Base-by-base conservation (phyloP, 2,113 vertebrate genomes). In the Odocoileus hemionus region DNA sequence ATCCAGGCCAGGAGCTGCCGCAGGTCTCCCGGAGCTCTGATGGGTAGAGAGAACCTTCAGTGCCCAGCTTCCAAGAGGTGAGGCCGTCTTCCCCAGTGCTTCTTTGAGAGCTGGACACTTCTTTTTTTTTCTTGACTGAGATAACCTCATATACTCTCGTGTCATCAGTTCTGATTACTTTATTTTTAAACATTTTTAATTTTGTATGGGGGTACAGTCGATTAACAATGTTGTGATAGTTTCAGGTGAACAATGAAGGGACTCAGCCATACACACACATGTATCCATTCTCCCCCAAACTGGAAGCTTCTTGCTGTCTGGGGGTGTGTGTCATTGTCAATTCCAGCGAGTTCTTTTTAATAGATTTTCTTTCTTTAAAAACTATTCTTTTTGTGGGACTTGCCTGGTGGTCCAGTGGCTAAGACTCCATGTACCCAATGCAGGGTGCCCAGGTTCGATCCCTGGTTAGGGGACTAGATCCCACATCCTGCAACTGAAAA, bases 51-150 rank as follows among this genome's bases (percentile, higher is more conserved):
- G 64, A 14, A 43, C 13, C 11, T 33, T 21, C 2, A 10, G 26
- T 6, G 12, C 54, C 23, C 4, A 0, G 61, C 30, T 43, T 78
- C 45, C 2, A 30, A 28, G 64, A 10, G 58, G 5, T 3, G 64
- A 13, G 61, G n/a, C 43, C 1, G 36, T 33, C 57, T 61, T 45
- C 57, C 9, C n/a, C 0, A 1, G 57, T 0, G 5, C 67, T 15
- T 43, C 13, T 9, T 50, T 3, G 2, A 58, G 39, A n/a, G 23
- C 95, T 19, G 12, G 5, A 7, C 14, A 25, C 52, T 43, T 84
- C 57, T 28, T 6, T 7, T 61, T 33, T 23, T 36, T 21, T 2
- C 10, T 39, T 70, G 19, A 39, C 79, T 13, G 1, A 25, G 10
- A 76, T 76, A 76, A 76, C 39, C 39, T 26, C 70, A 26, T 2